These are phyloP conservation scores for Neotragus moschatus DNA, from an alignment of 2,113 vertebrate species.

Conservation along the genomic window DNA sequence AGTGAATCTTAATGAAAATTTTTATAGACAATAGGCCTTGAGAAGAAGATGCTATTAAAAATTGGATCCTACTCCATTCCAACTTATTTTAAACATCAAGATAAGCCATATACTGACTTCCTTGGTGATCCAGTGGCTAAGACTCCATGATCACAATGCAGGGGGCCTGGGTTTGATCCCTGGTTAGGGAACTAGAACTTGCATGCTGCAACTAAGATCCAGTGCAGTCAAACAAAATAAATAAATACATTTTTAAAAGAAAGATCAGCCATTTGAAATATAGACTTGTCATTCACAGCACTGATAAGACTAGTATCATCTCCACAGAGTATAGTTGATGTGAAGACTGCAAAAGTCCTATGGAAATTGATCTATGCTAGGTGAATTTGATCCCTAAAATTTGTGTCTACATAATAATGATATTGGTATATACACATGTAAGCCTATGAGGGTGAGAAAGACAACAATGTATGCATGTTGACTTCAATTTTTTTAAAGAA, in stretches of 20 bases:
- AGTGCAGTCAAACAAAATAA: background rate
- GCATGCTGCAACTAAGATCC: background rate
- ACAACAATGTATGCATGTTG: background rate
- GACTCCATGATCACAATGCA: background rate
- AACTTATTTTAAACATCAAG: background rate
- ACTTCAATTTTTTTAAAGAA: slow-evolving; percentile 30
- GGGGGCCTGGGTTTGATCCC: background rate
- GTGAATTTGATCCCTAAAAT: background rate
- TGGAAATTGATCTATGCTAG: background rate
- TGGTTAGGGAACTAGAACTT: background rate
- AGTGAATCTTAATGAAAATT: background rate
- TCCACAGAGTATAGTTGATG: background rate
- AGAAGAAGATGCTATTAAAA: background rate
- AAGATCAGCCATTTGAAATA: background rate
- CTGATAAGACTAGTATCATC: background rate
- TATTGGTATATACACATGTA: background rate
- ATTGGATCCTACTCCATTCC: background rate
- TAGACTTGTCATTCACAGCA: background rate
- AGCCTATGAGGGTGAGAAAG: background rate
- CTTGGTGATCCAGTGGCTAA: background rate
- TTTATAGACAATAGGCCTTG: background rate
- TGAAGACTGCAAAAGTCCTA: background rate
- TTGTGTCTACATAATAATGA: background rate
- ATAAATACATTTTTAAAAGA: background rate
- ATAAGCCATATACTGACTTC: background rate